Base-by-base conservation (phyloP, 2,113 vertebrate species). In the Brachyhypopomus gauderio region DNA sequence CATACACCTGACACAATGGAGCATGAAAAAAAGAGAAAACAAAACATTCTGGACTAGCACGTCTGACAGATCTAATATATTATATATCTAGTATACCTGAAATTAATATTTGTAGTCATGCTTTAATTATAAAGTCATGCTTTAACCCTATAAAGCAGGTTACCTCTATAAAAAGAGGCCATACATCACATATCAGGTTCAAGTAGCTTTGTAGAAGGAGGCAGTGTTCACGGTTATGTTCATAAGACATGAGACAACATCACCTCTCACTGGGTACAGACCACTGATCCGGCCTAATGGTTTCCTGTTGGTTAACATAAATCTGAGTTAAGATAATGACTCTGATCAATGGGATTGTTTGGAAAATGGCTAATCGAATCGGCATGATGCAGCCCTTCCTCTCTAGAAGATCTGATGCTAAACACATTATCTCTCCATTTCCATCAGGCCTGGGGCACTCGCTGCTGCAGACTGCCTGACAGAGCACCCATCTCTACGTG, bases 321-420 rank as follows among this genome's bases (percentile, higher is more conserved):
- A 88, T 86, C 84, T 80, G 70, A 75, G 82, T 86, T 81, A 85
- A 82, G 63, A 79, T 85, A 88, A 86, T 85, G 83, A 87, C 79
- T 72, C 78, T 86, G 83, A 88, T 88, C 88, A 87, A 88, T 87
- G 76, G 63, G 81, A 81, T 85, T 87, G 83, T 83, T 87, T 85
- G 52, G 85, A 52, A 78, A 83, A 82, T 27, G 86, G 36, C 86
- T 86, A 88, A 88, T 88, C 85, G 70, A 88, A 87, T 85, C 80
- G 66, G 23, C 82, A n/a, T 79, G 70, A 75, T 82, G 85, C 83
- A 84, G 81, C 82, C 71, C 83, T 88, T 87, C 85, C 86, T 84
- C 67, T 79, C 59, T 75, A 59, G 69, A 82, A 80, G 77, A 85
- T 78, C 83, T 88, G 85, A 88, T 86, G 83, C 79, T 85, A 87